Evolutionary conservation across 2,113 vertebrate genomes (phyloP).

Genomic region (Cettia cetti): DNA sequence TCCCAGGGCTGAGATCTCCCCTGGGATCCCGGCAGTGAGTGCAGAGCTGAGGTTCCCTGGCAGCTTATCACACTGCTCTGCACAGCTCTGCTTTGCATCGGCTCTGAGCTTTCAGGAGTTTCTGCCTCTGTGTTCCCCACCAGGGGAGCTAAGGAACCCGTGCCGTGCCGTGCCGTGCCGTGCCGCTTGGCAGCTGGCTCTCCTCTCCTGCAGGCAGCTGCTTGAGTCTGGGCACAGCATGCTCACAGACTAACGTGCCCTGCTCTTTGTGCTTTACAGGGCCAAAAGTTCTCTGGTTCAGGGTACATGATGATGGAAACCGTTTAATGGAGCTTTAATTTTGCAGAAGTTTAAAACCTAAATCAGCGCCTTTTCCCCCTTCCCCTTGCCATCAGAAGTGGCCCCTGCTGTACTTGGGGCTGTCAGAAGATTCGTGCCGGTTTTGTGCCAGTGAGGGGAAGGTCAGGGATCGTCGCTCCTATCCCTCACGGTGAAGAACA

Average conservation of each 20-base stretch:
- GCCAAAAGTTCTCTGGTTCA: not conserved
- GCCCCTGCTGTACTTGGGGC: not conserved
- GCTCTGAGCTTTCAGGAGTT: not conserved
- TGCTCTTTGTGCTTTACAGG: not conserved
- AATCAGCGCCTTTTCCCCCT: rapidly evolving
- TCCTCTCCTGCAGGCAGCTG: rapidly evolving
- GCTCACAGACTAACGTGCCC: not conserved
- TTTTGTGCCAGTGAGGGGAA: not conserved
- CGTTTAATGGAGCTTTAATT: not conserved
- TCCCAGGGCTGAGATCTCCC: not conserved
- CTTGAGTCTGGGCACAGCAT: rapidly evolving
- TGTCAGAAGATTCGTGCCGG: not conserved
- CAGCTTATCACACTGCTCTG: not conserved
- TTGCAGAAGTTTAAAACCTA: not conserved
- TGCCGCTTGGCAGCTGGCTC: no score
- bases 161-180: not conserved
- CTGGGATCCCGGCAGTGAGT: not conserved
- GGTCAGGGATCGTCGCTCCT: not conserved
- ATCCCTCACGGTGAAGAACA: not conserved
- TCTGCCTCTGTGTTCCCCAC: rapidly evolving
- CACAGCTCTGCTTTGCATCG: not conserved
- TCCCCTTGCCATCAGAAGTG: rapidly evolving
- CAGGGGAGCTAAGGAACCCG: rapidly evolving
- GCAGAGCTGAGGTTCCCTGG: not conserved
- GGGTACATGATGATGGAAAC: not conserved